Percentiles rank a stretch among this genome's conserved stretches.
Conservation (phyloP, 2,888 invertebrate species). For the Tuberolachnus salignus region DNA sequence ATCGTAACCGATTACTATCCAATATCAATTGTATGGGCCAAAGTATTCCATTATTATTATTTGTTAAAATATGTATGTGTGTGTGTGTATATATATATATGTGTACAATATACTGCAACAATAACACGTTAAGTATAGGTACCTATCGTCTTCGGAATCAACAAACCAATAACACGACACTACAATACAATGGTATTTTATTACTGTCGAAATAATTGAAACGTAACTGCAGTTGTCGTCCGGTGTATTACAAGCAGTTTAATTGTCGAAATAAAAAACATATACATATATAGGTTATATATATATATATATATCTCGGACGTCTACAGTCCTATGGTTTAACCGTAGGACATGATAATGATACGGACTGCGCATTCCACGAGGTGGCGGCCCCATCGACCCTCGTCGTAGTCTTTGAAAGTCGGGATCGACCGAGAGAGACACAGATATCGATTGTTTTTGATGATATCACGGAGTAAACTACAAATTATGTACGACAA, state of each 20-base stretch:
- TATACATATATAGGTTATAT: too few species aligned
- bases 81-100: too few species aligned
- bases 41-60: slow-evolving; percentile 12
- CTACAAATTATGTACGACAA: too few species aligned
- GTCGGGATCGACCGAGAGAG: too few species aligned
- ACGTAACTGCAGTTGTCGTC: neutral
- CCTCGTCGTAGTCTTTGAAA: too few species aligned
- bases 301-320: neutral
- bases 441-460: too few species aligned
- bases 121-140: slow-evolving; percentile 16
- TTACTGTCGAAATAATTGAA: slow-evolving; percentile 23
- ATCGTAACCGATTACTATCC: neutral
- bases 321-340: neutral
- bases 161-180: neutral
- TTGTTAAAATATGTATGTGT: neutral
- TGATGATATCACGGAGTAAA: too few species aligned
- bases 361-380: too few species aligned
- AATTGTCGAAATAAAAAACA: slow-evolving; percentile 5
- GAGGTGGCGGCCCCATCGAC: too few species aligned
- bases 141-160: neutral
- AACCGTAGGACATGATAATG: too few species aligned
- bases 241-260: slow-evolving; percentile 17
- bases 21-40: neutral
- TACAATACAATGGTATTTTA: too few species aligned
- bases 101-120: slow-evolving; percentile 5